These are phyloP conservation scores for Phymanthus crucifer DNA, from an alignment of 92 coral and sea anemone species.

Conservation along the genomic window DNA sequence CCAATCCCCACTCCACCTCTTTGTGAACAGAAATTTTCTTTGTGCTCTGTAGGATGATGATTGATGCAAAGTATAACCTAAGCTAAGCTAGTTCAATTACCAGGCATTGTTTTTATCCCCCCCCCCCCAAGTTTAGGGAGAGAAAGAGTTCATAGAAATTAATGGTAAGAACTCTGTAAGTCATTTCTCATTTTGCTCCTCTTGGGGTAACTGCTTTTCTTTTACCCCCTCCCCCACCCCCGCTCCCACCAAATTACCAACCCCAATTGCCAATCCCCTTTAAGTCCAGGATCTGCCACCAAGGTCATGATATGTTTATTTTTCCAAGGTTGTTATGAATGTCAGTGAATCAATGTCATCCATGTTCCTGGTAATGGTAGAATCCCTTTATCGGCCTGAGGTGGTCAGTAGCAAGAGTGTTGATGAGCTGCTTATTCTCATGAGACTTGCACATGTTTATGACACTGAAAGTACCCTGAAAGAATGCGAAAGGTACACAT, in stretches of 20 bases:
- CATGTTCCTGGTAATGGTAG: constrained; percentile 79
- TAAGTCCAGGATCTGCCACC: neutral
- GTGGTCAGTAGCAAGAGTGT: constrained; percentile 64
- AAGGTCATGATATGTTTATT: neutral
- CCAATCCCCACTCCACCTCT: too few relatives aligned
- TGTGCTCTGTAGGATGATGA: too few relatives aligned
- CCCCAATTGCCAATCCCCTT: neutral
- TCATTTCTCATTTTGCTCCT: too few relatives aligned
- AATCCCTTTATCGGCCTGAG: constrained; percentile 79
- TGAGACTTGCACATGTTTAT: constrained; percentile 88
- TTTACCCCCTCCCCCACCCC: too few relatives aligned
- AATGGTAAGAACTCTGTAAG: too few relatives aligned
- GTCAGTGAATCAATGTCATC: constrained; percentile 71
- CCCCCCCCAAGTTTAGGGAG: too few relatives aligned
- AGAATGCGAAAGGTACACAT: constrained; percentile 70
- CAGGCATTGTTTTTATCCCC: too few relatives aligned
- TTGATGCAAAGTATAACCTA: too few relatives aligned
- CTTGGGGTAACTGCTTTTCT: too few relatives aligned
- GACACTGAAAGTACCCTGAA: constrained; percentile 84
- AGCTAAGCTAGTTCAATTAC: too few relatives aligned
- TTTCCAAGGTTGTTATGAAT: constrained; percentile 67
- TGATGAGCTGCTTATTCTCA: constrained; percentile 73
- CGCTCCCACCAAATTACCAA: neutral
- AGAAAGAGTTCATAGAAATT: too few relatives aligned
- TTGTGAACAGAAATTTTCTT: too few relatives aligned